Evolutionary conservation across 2,888 invertebrate species (phyloP), one percentile per base, ranked within the genome.

Genomic region (Parochlus steinenii): DNA sequence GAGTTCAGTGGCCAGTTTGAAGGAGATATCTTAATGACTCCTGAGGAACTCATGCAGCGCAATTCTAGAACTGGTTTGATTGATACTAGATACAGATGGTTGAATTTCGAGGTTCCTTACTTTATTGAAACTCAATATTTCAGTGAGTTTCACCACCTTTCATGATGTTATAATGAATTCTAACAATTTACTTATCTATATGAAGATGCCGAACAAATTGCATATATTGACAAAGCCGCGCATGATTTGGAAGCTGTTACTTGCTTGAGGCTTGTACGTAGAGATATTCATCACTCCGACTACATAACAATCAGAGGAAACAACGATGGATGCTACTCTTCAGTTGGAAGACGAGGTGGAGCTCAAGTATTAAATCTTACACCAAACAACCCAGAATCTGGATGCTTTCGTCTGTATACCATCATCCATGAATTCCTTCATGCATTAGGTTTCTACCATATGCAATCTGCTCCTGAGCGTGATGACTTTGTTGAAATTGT

Each of bases 351-450:
- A 14, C 59, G 68, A 12, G 74, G 74, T 48, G 31, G 31, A 3
- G 7, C 12, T 12, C 37, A 37, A 20, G n/a, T 25, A 11, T 14
- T 37, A 7, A 37, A 37, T 27, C 24, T 37, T 11, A 15, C 19
- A n/a, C 27, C 27, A 18, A 12, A 31, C n/a, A 10, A 19, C 4
- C 15, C 17, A 10, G 31, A 31, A 27, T 10, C n/a, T 6, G 37
- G 37, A 1, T 37, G 37, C 17, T 37, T 37, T 31, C 37, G 37
- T 26, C 22, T 31, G 4, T 19, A 26, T 5, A 78, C 77, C 0
- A 64, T 73, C 0, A 54, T 75, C 14, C 79, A 79, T 46, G 79
- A 79, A 50, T 53, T 79, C 38, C 67, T 78, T 55, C 79, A 79
- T 47, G 74, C 71, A 0, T 47, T 70, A 5, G 78, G 78, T 2